Base-by-base conservation (phyloP, 2,113 vertebrate genomes). In the Seriola quinqueradiata region DNA sequence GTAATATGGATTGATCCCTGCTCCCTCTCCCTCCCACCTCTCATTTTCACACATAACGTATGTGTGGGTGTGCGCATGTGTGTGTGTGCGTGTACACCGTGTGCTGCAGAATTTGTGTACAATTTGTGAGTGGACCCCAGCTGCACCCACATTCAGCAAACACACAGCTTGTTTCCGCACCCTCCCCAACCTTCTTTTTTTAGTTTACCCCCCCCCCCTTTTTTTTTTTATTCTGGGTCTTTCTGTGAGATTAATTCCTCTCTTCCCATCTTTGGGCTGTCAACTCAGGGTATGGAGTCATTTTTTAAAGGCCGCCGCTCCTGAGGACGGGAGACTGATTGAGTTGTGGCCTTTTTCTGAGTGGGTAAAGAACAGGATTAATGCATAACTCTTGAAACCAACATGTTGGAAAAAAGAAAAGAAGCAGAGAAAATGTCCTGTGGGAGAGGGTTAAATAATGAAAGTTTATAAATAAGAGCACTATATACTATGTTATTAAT, bases 281-380 rank as follows among this genome's bases (percentile, higher is more conserved):
- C 91, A 77, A 50, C 90, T 95, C 84, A 4, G 85, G 90, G 93
- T 87, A 82, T 75, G 65, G 61, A 89, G 83, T 87, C 91, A 87
- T 94, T 92, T 94, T 92, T 94, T 87, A 95, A 85, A 93, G 54
- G 81, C 81, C 54, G 83, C 92, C 28, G 89, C 90, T 91, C 79
- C 75, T 55, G 67, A 83, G 91, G 91, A 93, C 88, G 81, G 76
- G 87, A 94, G 89, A 93, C 92, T 93, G 93, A 95, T 95, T 95
- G 93, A 95, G 93, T 92, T 87, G 91, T 92, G 90, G 92, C 86
- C 92, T 93, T 93, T 94, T 94, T 92, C 84, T 92, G 93, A 95
- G 93, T 92, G 91, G 90, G 90, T 93, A 92, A 94, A 94, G 90
- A 93, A 86, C 88, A 90, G 92, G 91, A 94, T 94, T 94, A 94